These are phyloP conservation scores for Calycopis cecrops DNA, from an alignment of 1,140 invertebrate genomes.

Conservation along the genomic window DNA sequence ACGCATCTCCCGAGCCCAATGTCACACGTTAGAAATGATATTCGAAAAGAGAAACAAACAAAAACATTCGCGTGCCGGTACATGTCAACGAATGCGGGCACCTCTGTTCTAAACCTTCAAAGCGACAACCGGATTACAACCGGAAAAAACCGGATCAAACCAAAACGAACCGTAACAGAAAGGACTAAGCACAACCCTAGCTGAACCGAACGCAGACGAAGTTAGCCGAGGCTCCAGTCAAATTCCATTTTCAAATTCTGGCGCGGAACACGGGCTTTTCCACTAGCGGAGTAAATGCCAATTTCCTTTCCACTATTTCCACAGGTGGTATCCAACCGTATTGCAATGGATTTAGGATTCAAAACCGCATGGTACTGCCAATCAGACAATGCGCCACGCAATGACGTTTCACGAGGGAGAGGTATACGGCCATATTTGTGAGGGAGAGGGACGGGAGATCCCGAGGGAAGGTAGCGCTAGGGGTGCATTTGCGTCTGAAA, in stretches of 20 bases:
- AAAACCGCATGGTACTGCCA: constrained; percentile 27
- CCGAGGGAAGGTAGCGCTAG: constrained; percentile 48
- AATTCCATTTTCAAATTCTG: constrained; percentile 65
- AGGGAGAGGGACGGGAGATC: constrained; percentile 37
- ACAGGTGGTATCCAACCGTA: constrained; percentile 39
- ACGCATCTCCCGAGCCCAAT: constrained; percentile 31
- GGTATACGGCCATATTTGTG: constrained; percentile 27
- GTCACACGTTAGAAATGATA: constrained; percentile 49
- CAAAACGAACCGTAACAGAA: constrained; percentile 28
- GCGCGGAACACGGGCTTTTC: constrained; percentile 70
- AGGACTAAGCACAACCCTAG: constrained; percentile 17
- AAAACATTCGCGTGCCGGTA: constrained; percentile 68
- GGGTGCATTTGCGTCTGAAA: constrained; percentile 61
- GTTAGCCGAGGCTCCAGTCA: constrained; percentile 41
- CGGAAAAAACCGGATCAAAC: constrained; percentile 22
- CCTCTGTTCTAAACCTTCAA: constrained; percentile 45
- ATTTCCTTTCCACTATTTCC: constrained; percentile 58
- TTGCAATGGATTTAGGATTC: constrained; percentile 22
- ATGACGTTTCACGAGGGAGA: constrained; percentile 62
- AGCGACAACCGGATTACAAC: constrained; percentile 35
- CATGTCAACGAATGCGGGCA: constrained; percentile 65
- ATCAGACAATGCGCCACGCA: constrained; percentile 70
- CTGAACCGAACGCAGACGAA: constrained; percentile 28
- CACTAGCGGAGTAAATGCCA: constrained; percentile 68
- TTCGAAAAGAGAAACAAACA: constrained; percentile 41